Base-by-base conservation (phyloP, 2,797 vertebrate genomes). In the Varecia variegata region DNA sequence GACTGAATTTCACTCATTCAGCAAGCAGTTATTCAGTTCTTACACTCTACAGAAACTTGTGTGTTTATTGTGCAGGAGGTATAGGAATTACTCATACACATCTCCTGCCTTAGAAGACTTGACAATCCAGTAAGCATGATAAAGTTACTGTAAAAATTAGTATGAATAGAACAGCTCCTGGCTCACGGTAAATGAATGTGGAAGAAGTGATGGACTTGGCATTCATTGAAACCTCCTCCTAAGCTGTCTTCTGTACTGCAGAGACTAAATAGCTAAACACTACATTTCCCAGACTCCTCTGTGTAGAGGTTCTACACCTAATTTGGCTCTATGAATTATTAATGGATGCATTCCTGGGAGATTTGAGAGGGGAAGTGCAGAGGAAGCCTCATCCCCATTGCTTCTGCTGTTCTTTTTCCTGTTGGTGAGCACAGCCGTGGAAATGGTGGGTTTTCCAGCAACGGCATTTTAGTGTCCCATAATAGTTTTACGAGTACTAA, bases 11-110 rank as follows among this genome's bases (percentile, higher is more conserved):
- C 82, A 87, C 21, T 93, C 60, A 65, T 38, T 47, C 32, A 88
- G 70, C 54, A 82, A 90, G 60, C 38, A 92, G 70, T 58, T 86
- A 76, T 30, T 95, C 71, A 73, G 54, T 52, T 93, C 40, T 94
- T 60, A 71, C 40, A n/a, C 13, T n/a, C 70, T 73, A 77, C 4
- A 87, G 45, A 93, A 95, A 15, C 20, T 83, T 93, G 11, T 35
- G 5, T 74, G 60, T 43, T 92, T 92, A 94, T 30, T 5, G 38
- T 30, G 60, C 15, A 27, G 9, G 18, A 20, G 10, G 8, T 67
- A 47, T 21, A 84, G 45, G 45, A 92, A 92, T 95, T 85, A 86
- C 27, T 94, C 58, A 92, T 27, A 82, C 23, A 79, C 8, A 68
- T 90, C 68, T 92, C 38, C 80, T 93, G 54, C 60, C 52, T 77